Conservation (phyloP, 2,888 invertebrate genomes). For the Lasioglossum malachurum region DNA sequence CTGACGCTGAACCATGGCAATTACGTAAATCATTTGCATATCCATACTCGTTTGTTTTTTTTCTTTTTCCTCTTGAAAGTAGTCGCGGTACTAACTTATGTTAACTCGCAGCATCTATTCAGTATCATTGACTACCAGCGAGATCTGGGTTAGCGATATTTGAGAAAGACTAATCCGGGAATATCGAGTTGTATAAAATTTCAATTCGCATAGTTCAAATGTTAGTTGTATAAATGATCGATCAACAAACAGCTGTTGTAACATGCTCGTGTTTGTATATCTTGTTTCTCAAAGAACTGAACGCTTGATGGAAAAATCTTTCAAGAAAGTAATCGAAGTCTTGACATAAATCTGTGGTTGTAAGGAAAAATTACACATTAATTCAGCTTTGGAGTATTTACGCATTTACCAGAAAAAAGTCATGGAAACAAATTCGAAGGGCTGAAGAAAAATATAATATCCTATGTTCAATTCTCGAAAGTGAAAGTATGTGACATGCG, state of each 20-base stretch:
- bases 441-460: no score
- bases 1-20: background rate
- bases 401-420: no score
- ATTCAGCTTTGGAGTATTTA: no score
- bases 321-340: no score
- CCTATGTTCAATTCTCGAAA: no score
- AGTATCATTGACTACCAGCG: background rate
- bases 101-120: background rate
- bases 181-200: background rate
- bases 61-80: background rate
- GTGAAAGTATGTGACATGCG: no score
- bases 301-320: no score
- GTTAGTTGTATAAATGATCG: background rate
- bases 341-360: no score
- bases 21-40: slow-evolving; percentile 17
- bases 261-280: no score
- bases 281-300: no score
- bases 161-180: background rate
- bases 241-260: background rate
- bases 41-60: background rate
- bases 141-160: background rate
- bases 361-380: no score
- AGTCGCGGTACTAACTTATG: background rate
- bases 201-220: background rate
- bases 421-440: no score